These are phyloP conservation scores for Scaptomyza cyrtandrae DNA, from an alignment of 2,888 invertebrate genomes.

Conservation along the genomic window DNA sequence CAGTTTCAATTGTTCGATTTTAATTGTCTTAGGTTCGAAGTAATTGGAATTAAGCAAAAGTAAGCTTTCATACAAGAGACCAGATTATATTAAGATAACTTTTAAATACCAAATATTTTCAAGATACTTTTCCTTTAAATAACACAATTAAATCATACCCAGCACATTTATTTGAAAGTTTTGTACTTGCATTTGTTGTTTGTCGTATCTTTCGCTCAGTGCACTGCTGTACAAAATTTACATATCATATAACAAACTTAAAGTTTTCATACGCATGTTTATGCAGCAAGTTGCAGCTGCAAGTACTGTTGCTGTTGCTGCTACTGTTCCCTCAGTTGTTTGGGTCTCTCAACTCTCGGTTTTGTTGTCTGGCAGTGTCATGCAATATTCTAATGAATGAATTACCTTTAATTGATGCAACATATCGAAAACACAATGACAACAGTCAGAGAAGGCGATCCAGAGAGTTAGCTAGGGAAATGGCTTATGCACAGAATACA, in stretches of 20 bases:
- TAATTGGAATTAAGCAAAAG: background rate
- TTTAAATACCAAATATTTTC: too few relatives aligned
- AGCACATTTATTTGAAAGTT: background rate
- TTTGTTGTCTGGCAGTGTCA: slow-evolving; percentile 49
- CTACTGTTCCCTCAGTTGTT: slow-evolving; percentile 7
- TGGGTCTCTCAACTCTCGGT: slow-evolving; percentile 14
- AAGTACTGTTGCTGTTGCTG: background rate
- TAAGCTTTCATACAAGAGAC: too few relatives aligned
- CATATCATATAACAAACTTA: slow-evolving; percentile 57
- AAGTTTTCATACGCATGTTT: slow-evolving; percentile 45
- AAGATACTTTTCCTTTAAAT: too few relatives aligned
- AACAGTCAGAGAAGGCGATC: background rate
- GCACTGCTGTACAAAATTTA: slow-evolving; percentile 37
- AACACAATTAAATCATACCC: background rate
- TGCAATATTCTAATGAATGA: slow-evolving; percentile 74
- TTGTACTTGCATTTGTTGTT: background rate
- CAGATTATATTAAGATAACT: background rate
- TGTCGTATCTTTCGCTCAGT: slow-evolving; percentile 13
- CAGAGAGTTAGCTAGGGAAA: background rate
- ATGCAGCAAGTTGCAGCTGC: slow-evolving; percentile 4
- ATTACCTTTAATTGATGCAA: slow-evolving; percentile 79
- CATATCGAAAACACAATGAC: slow-evolving; percentile 38
- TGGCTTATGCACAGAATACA: slow-evolving; percentile 14
- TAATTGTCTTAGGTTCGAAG: background rate
- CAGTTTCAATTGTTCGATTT: background rate